Evolutionary conservation across 2,888 invertebrate genomes (phyloP), one percentile per base, ranked within the genome.

Genomic region (Pasiphila rectangulata): DNA sequence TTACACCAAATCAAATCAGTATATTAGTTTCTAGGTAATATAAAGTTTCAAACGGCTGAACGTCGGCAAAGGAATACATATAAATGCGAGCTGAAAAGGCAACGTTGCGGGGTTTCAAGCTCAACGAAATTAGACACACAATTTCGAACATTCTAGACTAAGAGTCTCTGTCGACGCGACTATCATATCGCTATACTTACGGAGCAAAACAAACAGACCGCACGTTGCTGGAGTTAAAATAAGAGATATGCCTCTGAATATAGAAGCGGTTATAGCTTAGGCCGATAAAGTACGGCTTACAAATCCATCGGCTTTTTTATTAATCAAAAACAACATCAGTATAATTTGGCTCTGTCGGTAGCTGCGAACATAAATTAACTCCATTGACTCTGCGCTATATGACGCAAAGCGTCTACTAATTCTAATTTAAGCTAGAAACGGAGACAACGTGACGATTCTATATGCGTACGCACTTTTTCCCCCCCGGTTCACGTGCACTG

Each of bases 251-350:
- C 10, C 25, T 10, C 4, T 25, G 4, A 6, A 13, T 1, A 21
- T 48, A 52, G 25, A 29, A 41, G 20, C 34, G 36, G 44, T 37
- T 42, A 40, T 57, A 12, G 47, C 35, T 36, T 46, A 42, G 9
- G 1, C 12, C 16, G 13, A 15, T 27, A 39, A 38, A 12, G 42
- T 27, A 38, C 34, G 20, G 24, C 15, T 32, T 46, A 27, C 34
- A 37, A 53, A 51, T 48, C 35, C 39, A 24, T 48, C 54, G 43
- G 50, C 46, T 32, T 54, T 56, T 51, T 51, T 46, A 57, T 60
- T 58, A 55, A 56, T 67, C 55, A 61, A 54, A 52, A 63, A 57
- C 41, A 45, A 53, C 51, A 58, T 59, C 50, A 53, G 35, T 46
- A 46, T 61, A 59, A 64, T 57, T 56, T 51, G 16, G 43, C 5